phyloP scores from a whole-genome alignment of 2,888 invertebrate genomes.

The Colostygia pectinataria region DNA sequence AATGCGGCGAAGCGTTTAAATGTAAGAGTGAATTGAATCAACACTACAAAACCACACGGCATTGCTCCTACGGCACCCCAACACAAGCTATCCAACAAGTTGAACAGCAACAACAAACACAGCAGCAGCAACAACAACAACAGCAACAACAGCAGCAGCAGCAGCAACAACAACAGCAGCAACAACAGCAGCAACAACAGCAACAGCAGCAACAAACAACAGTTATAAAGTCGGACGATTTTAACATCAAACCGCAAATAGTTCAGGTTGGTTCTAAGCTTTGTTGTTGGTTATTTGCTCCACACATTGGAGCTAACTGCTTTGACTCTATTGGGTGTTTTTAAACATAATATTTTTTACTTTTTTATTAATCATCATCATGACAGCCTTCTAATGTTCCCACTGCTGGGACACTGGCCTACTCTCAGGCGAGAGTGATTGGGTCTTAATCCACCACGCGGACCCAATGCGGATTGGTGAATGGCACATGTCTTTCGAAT shows the following conservation, averaged over 20 bases:
- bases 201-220: conserved; percentile 48
- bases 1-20: conserved; percentile 90
- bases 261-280: conserved; percentile 57
- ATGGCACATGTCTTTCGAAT: too few relatives aligned
- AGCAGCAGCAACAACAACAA: conserved; percentile 61
- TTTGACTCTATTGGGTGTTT: neutral
- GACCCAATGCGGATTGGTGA: too few relatives aligned
- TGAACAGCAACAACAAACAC: conserved; percentile 68
- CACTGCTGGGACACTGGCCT: too few relatives aligned
- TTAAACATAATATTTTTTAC: neutral
- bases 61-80: conserved; percentile 52
- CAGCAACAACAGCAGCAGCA: conserved; percentile 56
- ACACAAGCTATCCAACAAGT: conserved; percentile 53
- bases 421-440: too few relatives aligned
- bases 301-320: conserved; percentile 8
- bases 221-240: conserved; percentile 61
- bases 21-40: conserved; percentile 87
- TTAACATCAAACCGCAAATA: conserved; percentile 49
- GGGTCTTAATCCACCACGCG: too few relatives aligned
- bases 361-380: too few relatives aligned
- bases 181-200: conserved; percentile 53
- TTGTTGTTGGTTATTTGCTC: conserved; percentile 1
- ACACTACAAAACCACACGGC: conserved; percentile 84
- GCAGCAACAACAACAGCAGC: conserved; percentile 48
- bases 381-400: too few relatives aligned